Evolutionary conservation across 2,888 invertebrate genomes (phyloP).

Genomic region (Cremastobaeus sp.): DNA sequence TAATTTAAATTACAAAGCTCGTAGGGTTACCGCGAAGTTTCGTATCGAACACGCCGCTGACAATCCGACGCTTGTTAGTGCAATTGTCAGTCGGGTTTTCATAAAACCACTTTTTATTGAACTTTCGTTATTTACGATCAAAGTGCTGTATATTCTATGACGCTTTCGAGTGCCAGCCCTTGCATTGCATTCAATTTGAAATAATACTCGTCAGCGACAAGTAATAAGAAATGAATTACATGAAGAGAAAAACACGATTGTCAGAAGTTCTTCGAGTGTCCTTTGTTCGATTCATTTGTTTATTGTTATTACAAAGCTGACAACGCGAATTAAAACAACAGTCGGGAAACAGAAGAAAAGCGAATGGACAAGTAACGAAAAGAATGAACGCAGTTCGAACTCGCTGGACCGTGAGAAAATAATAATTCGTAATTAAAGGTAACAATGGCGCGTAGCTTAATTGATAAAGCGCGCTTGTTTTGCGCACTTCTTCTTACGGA

Average conservation of each 20-base stretch:
- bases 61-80: constrained; percentile 45
- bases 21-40: constrained; percentile 40
- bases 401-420: constrained; percentile 4
- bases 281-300: constrained; percentile 27
- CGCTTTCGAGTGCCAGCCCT: neutral
- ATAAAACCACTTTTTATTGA: constrained; percentile 47
- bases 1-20: constrained; percentile 48
- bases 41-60: constrained; percentile 26
- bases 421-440: constrained; percentile 25
- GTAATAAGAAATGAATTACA: constrained; percentile 42
- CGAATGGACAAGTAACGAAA: constrained; percentile 1
- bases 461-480: constrained; percentile 5
- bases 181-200: constrained; percentile 17
- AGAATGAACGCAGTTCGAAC: constrained; percentile 1
- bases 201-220: constrained; percentile 26
- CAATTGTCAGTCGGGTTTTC: constrained; percentile 46
- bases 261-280: constrained; percentile 33
- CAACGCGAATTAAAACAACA: constrained; percentile 10
- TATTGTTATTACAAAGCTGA: constrained; percentile 26
- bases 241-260: constrained; percentile 28
- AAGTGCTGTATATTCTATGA: constrained; percentile 21
- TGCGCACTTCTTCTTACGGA: neutral
- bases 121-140: constrained; percentile 46
- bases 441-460: constrained; percentile 1
- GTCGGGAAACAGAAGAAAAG: constrained; percentile 1